These are phyloP conservation scores for Tachysurus fulvidraco DNA, from an alignment of 2,113 vertebrate genomes.

Conservation along the genomic window DNA sequence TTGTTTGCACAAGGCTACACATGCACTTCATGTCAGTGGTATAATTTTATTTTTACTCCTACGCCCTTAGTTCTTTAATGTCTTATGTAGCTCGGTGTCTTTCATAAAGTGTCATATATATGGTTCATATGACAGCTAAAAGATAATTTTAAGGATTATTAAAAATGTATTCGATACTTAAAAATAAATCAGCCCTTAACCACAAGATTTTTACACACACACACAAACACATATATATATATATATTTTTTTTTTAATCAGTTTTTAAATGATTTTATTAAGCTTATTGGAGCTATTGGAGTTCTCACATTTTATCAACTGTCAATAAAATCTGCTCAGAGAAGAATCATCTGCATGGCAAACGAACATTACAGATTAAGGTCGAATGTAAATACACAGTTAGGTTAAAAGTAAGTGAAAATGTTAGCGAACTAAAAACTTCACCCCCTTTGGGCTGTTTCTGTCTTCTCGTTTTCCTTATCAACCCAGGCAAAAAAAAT, in stretches of 20 bases:
- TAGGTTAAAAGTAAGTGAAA: not conserved
- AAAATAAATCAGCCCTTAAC: not conserved
- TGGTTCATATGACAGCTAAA: not conserved
- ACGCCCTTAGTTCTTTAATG: too few relatives aligned
- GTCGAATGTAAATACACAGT: not conserved
- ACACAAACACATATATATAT: too few relatives aligned
- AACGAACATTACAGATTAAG: not conserved
- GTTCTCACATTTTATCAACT: not conserved
- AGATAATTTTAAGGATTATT: not conserved
- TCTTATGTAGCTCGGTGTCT: too few relatives aligned
- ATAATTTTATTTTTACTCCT: too few relatives aligned
- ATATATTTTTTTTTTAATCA: too few relatives aligned
- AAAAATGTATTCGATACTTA: not conserved
- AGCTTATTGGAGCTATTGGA: not conserved
- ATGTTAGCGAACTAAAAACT: not conserved
- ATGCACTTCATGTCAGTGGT: too few relatives aligned
- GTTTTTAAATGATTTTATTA: not conserved
- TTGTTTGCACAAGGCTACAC: too few relatives aligned
- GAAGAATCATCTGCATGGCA: not conserved
- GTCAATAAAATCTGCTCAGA: not conserved
- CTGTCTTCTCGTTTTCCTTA: not conserved
- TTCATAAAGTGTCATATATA: too few relatives aligned
- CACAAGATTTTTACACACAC: not conserved
- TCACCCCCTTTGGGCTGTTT: not conserved
- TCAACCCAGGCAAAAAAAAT: conserved; percentile 3